Conservation (phyloP, 2,797 vertebrate species). For the Sphaeramia orbicularis region DNA sequence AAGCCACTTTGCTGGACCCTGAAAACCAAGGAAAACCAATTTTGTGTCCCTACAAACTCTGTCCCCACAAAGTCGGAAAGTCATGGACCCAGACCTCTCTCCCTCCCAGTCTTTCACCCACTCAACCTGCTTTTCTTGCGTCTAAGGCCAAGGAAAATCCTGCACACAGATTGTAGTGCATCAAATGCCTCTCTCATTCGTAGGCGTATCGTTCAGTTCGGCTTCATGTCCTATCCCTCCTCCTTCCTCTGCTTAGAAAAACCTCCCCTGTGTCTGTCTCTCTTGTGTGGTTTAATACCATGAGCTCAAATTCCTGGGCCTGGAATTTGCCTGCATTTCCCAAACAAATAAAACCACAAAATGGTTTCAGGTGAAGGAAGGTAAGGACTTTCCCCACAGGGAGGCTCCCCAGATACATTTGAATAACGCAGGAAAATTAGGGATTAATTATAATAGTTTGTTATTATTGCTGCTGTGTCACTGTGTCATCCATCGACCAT, state of each 20-base stretch:
- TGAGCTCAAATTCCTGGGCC: slow-evolving; percentile 62
- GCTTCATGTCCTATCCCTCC: neutral
- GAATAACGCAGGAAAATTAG: slow-evolving; percentile 12
- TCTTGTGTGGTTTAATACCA: slow-evolving; percentile 60
- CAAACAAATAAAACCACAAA: slow-evolving; percentile 76
- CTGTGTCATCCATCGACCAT: neutral
- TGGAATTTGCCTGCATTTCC: slow-evolving; percentile 73
- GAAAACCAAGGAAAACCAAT: too few relatives aligned
- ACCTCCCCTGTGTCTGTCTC: slow-evolving; percentile 4
- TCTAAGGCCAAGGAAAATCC: slow-evolving; percentile 67
- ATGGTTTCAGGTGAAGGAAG: slow-evolving; percentile 70
- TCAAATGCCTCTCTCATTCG: slow-evolving; percentile 36
- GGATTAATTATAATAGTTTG: neutral
- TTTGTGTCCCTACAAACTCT: too few relatives aligned
- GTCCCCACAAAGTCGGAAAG: too few relatives aligned
- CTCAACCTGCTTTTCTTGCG: slow-evolving; percentile 60
- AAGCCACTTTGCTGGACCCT: too few relatives aligned
- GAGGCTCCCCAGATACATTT: slow-evolving; percentile 34
- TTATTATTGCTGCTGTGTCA: neutral
- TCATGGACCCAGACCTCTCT: neutral
- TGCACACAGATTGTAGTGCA: slow-evolving; percentile 44
- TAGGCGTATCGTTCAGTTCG: slow-evolving; percentile 24
- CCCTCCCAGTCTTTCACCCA: slow-evolving; percentile 26
- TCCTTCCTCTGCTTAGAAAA: slow-evolving; percentile 9
- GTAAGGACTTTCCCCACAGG: slow-evolving; percentile 53